Base-by-base conservation (phyloP, 2,888 invertebrate species). In the Aproaerema taeniolella region DNA sequence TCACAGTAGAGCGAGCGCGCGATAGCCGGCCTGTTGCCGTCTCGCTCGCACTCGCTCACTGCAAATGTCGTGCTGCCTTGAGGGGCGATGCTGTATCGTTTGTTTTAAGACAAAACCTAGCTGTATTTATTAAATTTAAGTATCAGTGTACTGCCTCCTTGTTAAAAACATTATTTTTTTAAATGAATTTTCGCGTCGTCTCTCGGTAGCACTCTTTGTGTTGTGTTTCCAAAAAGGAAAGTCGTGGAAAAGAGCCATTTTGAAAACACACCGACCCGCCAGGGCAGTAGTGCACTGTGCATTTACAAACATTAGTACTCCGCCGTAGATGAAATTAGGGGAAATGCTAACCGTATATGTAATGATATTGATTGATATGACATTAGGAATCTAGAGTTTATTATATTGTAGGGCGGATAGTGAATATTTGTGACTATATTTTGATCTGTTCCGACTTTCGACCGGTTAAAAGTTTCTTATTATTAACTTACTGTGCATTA, bases 171-270 rank as follows among this genome's bases (percentile, higher is more conserved):
- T 30, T 40, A 44, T 50, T 52, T 43, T 43, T 47, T 47, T 50
- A 35, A n/a, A n/a, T n/a, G n/a, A n/a, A n/a, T 56, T 43, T 43
- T 32, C 33, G 39, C 42, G 49, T 45, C 45, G 51, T 58, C 66
- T 61, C 64, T 50, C 72, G 66, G 75, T 78, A 75, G 85, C 83
- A 80, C 87, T 75, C 60, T 42, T 93, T 93, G 93, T 94, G 93
- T 92, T 93, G 93, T 93, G 93, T 93, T 92, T 92, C 91, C 89
- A 91, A 91, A 92, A 91, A 92, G 91, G 90, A 91, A 88, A 85
- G 78, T 79, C 78, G 89, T 82, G 93, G 93, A 93, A 93, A 93
- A 93, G 93, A 93, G 93, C 93, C 92, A 92, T 91, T 92, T 91
- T 90, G 91, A 91, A 92, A 92, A 92, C 92, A 93, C 93, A 92